Percentiles rank a stretch among this genome's conserved stretches.
phyloP scores from a whole-genome alignment of 1,140 invertebrate species.

The Panagrolaimus sp. region DNA sequence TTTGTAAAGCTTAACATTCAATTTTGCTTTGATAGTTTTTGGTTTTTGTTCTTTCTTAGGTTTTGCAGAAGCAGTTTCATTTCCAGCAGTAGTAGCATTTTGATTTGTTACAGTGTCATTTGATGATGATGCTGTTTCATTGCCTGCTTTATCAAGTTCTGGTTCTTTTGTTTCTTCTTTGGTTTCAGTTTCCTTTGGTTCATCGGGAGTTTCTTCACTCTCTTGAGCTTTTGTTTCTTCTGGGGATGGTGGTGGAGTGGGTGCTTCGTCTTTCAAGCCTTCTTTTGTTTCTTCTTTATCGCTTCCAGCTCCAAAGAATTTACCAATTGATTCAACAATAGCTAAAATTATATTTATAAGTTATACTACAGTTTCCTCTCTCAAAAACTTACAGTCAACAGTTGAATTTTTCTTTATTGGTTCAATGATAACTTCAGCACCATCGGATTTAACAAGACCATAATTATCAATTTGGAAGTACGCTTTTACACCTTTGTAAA shows the following conservation, averaged over 20 bases:
- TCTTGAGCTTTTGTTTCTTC: conserved; percentile 18
- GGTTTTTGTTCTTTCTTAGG: no score
- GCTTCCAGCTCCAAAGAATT: conserved; percentile 27
- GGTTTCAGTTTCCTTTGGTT: conserved; percentile 22
- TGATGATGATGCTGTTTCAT: neutral
- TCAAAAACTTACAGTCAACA: conserved; percentile 67
- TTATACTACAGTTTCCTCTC: neutral
- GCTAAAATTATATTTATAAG: conserved; percentile 1
- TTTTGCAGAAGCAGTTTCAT: neutral
- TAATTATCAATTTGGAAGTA: conserved; percentile 92
- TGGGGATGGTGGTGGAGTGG: conserved; percentile 25
- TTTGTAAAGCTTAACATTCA: conserved; percentile 20
- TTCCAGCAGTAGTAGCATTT: conserved; percentile 16
- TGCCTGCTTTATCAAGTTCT: conserved; percentile 1
- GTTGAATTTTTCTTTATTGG: conserved; percentile 72
- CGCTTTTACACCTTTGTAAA: conserved; percentile 90
- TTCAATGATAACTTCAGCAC: conserved; percentile 77
- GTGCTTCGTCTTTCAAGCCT: conserved; percentile 22
- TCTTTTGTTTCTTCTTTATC: conserved; percentile 43
- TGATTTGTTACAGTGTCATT: conserved; percentile 14
- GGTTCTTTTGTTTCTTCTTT: conserved; percentile 38
- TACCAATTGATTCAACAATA: neutral
- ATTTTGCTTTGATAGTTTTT: conserved; percentile 16
- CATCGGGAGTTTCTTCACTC: conserved; percentile 15
- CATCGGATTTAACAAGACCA: conserved; percentile 69